phyloP scores from a whole-genome alignment of 2,113 vertebrate species.

The Glaucomys volans region DNA sequence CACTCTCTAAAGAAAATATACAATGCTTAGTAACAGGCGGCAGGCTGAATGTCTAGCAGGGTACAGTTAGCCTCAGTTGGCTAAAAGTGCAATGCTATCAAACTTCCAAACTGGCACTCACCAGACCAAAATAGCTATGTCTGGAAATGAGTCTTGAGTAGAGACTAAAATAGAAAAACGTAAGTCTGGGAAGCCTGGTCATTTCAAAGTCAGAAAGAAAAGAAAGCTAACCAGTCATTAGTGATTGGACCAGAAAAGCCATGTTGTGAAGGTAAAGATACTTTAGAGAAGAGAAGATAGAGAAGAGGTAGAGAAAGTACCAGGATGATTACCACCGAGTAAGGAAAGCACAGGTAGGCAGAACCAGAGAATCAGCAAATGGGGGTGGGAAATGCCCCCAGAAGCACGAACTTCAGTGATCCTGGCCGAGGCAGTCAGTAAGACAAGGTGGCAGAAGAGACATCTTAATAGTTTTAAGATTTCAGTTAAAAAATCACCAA shows the following conservation, averaged over 20 bases:
- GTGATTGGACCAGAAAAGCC: not conserved
- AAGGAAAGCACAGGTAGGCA: not conserved
- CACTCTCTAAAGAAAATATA: not conserved
- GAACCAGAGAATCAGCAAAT: not conserved
- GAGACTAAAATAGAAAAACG: not conserved
- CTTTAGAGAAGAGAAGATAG: no score
- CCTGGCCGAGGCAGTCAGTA: not conserved
- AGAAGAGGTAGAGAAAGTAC: not conserved
- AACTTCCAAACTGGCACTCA: not conserved
- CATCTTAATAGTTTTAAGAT: not conserved
- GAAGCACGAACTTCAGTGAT: not conserved
- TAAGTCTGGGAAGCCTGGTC: not conserved
- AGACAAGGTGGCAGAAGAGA: not conserved
- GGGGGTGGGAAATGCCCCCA: no score
- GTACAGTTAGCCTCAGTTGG: not conserved
- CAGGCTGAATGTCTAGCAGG: not conserved
- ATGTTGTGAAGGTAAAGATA: rapidly evolving
- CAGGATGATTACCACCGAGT: rapidly evolving
- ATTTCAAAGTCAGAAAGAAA: not conserved
- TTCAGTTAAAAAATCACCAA: not conserved
- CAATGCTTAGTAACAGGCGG: not conserved
- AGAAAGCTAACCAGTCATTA: not conserved
- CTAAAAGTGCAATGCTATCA: not conserved
- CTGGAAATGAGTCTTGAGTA: not conserved
- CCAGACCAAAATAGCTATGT: not conserved